Base-by-base conservation (phyloP, 2,113 vertebrate genomes). In the Pholis gunnellus region DNA sequence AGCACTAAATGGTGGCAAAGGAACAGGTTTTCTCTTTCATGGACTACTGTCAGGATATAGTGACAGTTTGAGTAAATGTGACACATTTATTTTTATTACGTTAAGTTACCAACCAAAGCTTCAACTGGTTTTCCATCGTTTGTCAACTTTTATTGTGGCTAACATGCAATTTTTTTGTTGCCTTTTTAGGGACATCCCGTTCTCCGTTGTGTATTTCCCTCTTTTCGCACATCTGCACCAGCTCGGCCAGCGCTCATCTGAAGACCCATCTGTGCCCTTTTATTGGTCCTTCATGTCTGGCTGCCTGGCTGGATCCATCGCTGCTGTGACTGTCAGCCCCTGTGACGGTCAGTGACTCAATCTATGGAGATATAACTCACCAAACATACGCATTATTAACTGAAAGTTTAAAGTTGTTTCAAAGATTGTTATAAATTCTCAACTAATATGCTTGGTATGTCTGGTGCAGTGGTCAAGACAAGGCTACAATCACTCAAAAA, bases 191-290 rank as follows among this genome's bases (percentile, higher is more conserved):
- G 96, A 97, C 86, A 95, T 97, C 63, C 96, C 96, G 0, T 97
- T 97, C 85, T 97, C 96, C 0, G 84, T 96, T 14, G 85, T 97
- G 71, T 97, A 97, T 86, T 97, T 97, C 46, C 96, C 96, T 9
- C 90, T 97, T 57, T 97, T 97, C 77, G 95, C 96, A 61, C 95
- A 96, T 75, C 81, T 97, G 57, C 94, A 97, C 88, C 92, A 94
- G 69, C 91, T 97, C 7, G 96, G 96, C 27, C 87, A 85, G 63
- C 92, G 77, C 34, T 93, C 93, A 0, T 40, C 91, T 7, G 94
- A 92, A 38, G 86, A 87, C 64, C 83, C 87, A 9, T 88, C 88
- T 6, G 94, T 94, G 29, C 95, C 96, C 0, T 96, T 97, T 87
- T 94, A 95, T 79, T 96, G 96, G 94, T 96, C 95, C 31, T 97